Conservation (phyloP, 1,140 invertebrate genomes). For the Musca vetustissima region DNA sequence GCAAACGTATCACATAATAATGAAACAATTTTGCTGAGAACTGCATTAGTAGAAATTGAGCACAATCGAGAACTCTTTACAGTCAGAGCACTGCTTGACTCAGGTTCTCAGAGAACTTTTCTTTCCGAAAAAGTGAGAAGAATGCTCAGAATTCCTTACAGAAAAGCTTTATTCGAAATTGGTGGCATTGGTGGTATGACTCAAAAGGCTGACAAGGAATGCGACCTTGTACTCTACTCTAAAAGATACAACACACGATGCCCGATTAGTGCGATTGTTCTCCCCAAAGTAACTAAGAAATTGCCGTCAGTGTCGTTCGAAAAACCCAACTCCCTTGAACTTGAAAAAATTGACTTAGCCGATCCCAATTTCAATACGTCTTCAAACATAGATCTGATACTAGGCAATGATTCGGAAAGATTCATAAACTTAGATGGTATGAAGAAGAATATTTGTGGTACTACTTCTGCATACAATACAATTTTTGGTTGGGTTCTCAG, state of each 20-base stretch:
- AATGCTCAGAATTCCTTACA: neutral
- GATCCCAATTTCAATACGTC: slow-evolving; percentile 1
- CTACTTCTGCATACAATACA: slow-evolving; percentile 2
- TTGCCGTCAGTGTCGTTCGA: neutral
- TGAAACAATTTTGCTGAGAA: neutral
- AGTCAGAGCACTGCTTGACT: slow-evolving; percentile 1
- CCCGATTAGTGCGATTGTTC: neutral
- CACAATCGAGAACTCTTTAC: neutral
- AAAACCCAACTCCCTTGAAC: neutral
- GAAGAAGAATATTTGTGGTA: slow-evolving; percentile 7
- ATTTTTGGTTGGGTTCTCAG: slow-evolving; percentile 9
- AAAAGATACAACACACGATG: neutral
- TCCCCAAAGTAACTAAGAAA: slow-evolving; percentile 1
- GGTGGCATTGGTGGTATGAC: neutral
- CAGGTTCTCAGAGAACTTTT: slow-evolving; percentile 9
- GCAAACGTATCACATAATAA: neutral
- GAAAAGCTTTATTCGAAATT: slow-evolving; percentile 1
- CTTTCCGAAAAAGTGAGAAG: neutral
- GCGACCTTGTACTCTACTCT: neutral
- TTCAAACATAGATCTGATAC: neutral
- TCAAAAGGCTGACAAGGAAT: neutral
- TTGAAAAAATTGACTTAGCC: slow-evolving; percentile 1
- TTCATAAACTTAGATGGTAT: neutral
- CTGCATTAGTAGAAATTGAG: slow-evolving; percentile 7
- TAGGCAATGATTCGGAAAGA: slow-evolving; percentile 7